Percentiles rank a stretch among this genome's conserved stretches.
Conservation (phyloP, 2,888 invertebrate genomes). For the Priapulus caudatus region DNA sequence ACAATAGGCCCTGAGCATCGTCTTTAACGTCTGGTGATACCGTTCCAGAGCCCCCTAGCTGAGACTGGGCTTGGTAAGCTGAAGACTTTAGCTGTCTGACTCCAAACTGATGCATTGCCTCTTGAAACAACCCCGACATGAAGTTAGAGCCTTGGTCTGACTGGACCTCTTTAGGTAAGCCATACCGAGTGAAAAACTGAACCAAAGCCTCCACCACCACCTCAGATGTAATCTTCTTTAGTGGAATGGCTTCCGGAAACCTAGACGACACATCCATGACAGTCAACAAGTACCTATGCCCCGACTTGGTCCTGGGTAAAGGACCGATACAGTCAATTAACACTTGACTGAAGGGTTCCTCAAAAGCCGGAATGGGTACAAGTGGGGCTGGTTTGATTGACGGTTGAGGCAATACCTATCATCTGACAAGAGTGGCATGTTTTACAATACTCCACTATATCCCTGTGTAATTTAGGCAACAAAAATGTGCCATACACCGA, state of each 20-base stretch:
- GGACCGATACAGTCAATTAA: slow-evolving; percentile 19
- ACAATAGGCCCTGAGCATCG: slow-evolving; percentile 14
- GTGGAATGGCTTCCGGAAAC: slow-evolving; percentile 23
- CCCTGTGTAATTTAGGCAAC: slow-evolving; percentile 12
- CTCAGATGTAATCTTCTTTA: slow-evolving; percentile 19
- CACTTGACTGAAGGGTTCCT: slow-evolving; percentile 16
- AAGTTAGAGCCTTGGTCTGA: slow-evolving; percentile 3
- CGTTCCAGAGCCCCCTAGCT: slow-evolving; percentile 13
- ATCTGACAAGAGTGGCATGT: slow-evolving; percentile 16
- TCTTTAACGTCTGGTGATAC: slow-evolving; percentile 11
- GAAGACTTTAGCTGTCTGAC: slow-evolving; percentile 1
- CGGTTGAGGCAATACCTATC: slow-evolving; percentile 15
- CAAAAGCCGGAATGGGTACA: slow-evolving; percentile 13
- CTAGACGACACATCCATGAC: slow-evolving; percentile 17
- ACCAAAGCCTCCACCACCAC: slow-evolving; percentile 10
- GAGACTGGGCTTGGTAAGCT: slow-evolving; percentile 4
- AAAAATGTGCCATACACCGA: slow-evolving; percentile 13
- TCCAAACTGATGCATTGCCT: too few species aligned
- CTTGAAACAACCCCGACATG: not conserved
- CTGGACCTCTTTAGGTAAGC: not conserved
- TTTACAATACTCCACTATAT: slow-evolving; percentile 13
- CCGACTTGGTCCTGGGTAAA: slow-evolving; percentile 14
- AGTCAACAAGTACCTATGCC: slow-evolving; percentile 18
- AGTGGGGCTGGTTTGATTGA: slow-evolving; percentile 13
- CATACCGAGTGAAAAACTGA: not conserved